phyloP scores from a whole-genome alignment of 2,888 invertebrate species.

The Eupithecia subfuscata region DNA sequence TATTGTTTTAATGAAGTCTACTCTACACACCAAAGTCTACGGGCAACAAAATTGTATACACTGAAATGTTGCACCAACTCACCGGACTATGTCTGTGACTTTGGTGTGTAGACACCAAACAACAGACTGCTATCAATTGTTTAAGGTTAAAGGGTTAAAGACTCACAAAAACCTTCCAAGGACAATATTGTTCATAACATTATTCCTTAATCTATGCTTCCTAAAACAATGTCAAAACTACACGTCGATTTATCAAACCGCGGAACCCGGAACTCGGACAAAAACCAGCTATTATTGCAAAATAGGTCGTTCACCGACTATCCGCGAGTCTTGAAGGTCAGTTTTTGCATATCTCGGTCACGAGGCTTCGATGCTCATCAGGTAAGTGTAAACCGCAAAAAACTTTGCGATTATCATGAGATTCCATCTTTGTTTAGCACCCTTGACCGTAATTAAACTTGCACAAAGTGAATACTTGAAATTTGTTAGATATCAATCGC shows the following conservation, averaged over 20 bases:
- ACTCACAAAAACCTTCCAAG: not conserved
- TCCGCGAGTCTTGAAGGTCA: conserved; percentile 58
- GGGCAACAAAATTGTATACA: not conserved
- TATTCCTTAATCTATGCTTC: not conserved
- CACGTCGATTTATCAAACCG: conserved; percentile 31
- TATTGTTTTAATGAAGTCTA: not conserved
- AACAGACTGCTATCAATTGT: not conserved
- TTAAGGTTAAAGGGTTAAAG: not conserved
- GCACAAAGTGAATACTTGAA: conserved; percentile 27
- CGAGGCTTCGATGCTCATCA: conserved; percentile 50
- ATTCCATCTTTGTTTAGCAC: conserved; percentile 53
- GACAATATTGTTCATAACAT: not conserved
- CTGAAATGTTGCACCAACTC: not conserved
- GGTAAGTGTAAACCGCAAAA: conserved; percentile 51
- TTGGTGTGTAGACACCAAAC: not conserved
- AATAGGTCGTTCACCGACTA: conserved; percentile 67
- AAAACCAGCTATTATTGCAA: conserved; percentile 46
- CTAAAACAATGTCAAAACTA: conserved; percentile 30
- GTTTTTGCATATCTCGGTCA: conserved; percentile 57
- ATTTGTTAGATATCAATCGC: conserved; percentile 30
- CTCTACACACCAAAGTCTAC: not conserved
- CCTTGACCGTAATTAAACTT: conserved; percentile 60
- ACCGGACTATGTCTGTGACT: not conserved
- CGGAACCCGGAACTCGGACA: conserved; percentile 34
- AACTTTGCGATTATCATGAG: conserved; percentile 52